Conservation (phyloP, 2,888 invertebrate genomes). For the Nemotelus pantherinus region DNA sequence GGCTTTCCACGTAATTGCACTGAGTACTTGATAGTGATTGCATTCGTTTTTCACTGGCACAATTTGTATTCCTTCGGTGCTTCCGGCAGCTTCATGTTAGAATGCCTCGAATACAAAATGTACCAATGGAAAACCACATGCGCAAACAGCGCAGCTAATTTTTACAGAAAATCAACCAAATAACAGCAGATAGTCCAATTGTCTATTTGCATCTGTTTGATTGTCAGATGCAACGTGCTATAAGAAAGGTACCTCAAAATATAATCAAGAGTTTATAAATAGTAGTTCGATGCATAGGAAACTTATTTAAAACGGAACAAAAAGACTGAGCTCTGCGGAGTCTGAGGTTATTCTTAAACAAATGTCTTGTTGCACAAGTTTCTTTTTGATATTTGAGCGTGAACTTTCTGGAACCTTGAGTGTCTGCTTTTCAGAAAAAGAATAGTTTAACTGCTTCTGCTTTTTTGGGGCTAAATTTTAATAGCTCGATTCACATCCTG, state of each 20-base stretch:
- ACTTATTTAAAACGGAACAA: slow-evolving; percentile 7
- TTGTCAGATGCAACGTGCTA: slow-evolving; percentile 50
- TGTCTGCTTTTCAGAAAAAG: too few relatives aligned
- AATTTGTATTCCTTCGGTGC: slow-evolving; percentile 16
- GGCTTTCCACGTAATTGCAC: slow-evolving; percentile 1
- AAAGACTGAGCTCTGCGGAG: not conserved
- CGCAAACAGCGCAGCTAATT: not conserved
- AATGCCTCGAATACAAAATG: slow-evolving; percentile 15
- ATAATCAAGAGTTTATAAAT: slow-evolving; percentile 39
- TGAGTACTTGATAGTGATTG: slow-evolving; percentile 33
- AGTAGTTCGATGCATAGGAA: slow-evolving; percentile 38
- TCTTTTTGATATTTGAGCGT: too few relatives aligned
- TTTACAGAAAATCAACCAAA: slow-evolving; percentile 53
- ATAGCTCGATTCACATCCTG: not conserved
- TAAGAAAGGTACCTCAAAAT: slow-evolving; percentile 49
- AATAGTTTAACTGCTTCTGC: too few relatives aligned
- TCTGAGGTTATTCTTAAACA: not conserved
- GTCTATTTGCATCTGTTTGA: slow-evolving; percentile 65
- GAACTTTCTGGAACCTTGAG: too few relatives aligned
- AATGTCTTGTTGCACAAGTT: not conserved
- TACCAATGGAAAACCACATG: slow-evolving; percentile 16
- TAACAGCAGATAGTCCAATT: slow-evolving; percentile 66
- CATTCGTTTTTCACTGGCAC: slow-evolving; percentile 25
- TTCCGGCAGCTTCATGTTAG: not conserved
- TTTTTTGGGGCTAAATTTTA: not conserved